Percentiles rank a stretch among this genome's conserved stretches.
Conservation (phyloP, 2,797 vertebrate species). For the Parauchenoglanis ngamensis region DNA sequence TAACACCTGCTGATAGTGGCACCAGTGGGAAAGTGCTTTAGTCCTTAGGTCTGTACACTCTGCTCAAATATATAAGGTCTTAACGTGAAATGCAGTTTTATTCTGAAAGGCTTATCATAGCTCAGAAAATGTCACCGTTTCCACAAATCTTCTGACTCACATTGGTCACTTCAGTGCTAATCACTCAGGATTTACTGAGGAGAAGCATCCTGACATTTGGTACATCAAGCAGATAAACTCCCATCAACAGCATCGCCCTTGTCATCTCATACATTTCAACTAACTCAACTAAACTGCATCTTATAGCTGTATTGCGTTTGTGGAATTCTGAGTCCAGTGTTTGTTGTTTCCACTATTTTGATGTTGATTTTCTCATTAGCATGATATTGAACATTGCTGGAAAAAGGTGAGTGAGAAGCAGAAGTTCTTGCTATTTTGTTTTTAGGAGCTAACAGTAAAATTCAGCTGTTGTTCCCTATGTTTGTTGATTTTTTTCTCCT, state of each 20-base stretch:
- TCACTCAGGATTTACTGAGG: constrained; percentile 18
- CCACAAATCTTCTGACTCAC: constrained; percentile 10
- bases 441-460: neutral
- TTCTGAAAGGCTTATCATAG: constrained; percentile 54
- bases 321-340: neutral
- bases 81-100: constrained; percentile 29
- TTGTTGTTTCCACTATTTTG: neutral
- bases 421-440: neutral
- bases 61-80: neutral
- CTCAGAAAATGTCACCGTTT: constrained; percentile 54
- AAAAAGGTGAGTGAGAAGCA: neutral
- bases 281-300: neutral
- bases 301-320: neutral
- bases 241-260: neutral
- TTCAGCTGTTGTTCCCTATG: neutral
- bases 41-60: neutral
- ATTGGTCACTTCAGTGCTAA: constrained; percentile 30
- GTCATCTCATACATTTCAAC: neutral
- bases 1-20: neutral
- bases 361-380: neutral
- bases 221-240: neutral
- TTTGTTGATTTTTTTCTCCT: neutral
- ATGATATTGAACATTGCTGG: neutral
- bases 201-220: constrained; percentile 16
- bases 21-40: neutral